Percentiles rank a stretch among this genome's conserved stretches.
These are phyloP conservation scores for Eristalinus aeneus DNA, from an alignment of 2,888 invertebrate genomes.

Conservation along the genomic window DNA sequence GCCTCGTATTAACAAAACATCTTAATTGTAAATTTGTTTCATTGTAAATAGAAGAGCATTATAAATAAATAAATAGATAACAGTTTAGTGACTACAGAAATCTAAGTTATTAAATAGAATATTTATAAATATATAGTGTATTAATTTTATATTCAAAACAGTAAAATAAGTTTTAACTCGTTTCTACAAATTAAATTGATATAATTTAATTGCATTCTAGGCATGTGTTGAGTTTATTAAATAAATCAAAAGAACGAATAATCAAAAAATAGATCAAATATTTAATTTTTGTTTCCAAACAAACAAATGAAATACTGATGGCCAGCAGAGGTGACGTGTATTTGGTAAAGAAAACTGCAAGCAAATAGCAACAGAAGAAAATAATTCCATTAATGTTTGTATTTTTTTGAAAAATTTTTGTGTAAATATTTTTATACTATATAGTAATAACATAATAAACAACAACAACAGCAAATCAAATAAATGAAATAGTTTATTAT, in stretches of 20 bases:
- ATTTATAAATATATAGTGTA: constrained; percentile 39
- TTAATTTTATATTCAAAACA: constrained; percentile 53
- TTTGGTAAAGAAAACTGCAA: not conserved
- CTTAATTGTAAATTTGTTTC: constrained; percentile 62
- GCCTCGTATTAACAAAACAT: constrained; percentile 6
- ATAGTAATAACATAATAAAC: constrained; percentile 74
- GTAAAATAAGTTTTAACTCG: constrained; percentile 20
- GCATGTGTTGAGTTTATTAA: constrained; percentile 43
- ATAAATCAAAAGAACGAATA: not conserved
- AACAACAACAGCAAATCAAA: constrained; percentile 70
- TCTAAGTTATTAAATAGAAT: constrained; percentile 15
- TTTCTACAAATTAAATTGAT: constrained; percentile 24
- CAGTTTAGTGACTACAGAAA: constrained; percentile 28
- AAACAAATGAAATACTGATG: not conserved
- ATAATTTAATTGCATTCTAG: constrained; percentile 22
- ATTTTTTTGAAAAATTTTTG: constrained; percentile 66
- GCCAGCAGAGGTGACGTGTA: not conserved
- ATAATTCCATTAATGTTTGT: constrained; percentile 10
- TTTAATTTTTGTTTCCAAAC: not conserved
- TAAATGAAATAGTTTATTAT: constrained; percentile 61
- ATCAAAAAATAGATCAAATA: not conserved
- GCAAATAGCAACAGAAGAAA: not conserved
- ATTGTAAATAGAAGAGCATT: constrained; percentile 53
- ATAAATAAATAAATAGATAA: constrained; percentile 7
- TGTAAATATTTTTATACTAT: constrained; percentile 78